These are phyloP conservation scores for Mesochorus sp. DNA, from an alignment of 2,888 invertebrate genomes.

Conservation along the genomic window DNA sequence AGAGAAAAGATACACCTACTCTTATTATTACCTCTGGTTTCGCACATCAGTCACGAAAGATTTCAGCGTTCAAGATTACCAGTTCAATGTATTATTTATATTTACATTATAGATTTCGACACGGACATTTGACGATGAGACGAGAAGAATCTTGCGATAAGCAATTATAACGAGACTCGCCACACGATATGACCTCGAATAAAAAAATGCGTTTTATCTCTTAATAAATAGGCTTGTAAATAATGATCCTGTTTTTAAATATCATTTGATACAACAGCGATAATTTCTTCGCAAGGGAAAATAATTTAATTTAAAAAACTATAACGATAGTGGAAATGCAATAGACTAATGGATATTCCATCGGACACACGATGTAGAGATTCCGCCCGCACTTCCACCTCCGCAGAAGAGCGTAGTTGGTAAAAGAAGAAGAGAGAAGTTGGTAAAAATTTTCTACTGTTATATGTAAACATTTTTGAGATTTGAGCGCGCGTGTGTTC, in stretches of 20 bases:
- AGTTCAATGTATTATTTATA: conserved; percentile 19
- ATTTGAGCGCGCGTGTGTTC: conserved; percentile 69
- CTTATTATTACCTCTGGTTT: conserved; percentile 42
- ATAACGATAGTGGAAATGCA: conserved; percentile 41
- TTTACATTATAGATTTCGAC: conserved; percentile 26
- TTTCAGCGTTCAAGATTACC: conserved; percentile 18
- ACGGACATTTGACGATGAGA: conserved; percentile 26
- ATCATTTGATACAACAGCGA: background rate
- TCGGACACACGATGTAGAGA: conserved; percentile 51
- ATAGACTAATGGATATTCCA: conserved; percentile 24
- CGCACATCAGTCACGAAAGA: conserved; percentile 48
- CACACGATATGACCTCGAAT: conserved; percentile 24
- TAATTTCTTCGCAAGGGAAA: conserved; percentile 1
- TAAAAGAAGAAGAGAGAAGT: conserved; percentile 72
- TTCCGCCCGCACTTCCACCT: conserved; percentile 71
- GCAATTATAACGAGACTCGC: conserved; percentile 60
- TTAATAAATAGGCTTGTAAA: conserved; percentile 28
- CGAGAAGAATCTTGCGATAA: conserved; percentile 33
- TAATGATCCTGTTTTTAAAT: conserved; percentile 5
- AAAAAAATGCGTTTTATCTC: conserved; percentile 22
- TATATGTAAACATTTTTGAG: conserved; percentile 64
- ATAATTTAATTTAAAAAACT: conserved; percentile 40
- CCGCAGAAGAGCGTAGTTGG: conserved; percentile 68
- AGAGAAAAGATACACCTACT: conserved; percentile 58
- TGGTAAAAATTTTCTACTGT: conserved; percentile 69